Evolutionary conservation across 2,888 invertebrate species (phyloP).

Genomic region (Rhaphigaster nebulosa): DNA sequence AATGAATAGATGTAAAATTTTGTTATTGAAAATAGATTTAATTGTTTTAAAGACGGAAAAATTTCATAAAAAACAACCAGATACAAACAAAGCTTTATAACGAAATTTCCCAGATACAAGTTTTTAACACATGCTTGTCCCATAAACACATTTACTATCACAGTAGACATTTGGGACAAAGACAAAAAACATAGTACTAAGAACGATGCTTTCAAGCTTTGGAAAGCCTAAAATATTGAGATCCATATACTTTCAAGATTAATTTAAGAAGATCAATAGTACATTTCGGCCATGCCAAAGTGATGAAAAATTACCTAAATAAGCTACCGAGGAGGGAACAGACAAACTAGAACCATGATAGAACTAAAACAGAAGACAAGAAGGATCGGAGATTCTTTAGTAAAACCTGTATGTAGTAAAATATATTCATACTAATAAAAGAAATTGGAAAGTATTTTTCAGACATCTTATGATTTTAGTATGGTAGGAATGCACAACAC

Average conservation of each 20-base stretch:
- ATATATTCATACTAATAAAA: too few relatives aligned
- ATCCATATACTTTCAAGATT: neutral
- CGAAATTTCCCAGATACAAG: neutral
- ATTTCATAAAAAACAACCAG: neutral
- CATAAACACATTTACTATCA: neutral
- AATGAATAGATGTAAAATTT: neutral
- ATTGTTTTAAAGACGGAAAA: neutral
- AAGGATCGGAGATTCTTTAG: too few relatives aligned
- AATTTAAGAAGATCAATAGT: neutral
- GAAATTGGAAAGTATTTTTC: too few relatives aligned
- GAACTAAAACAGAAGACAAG: too few relatives aligned
- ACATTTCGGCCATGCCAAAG: neutral
- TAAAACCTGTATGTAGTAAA: too few relatives aligned
- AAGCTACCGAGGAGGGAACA: too few relatives aligned
- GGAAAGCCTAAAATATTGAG: neutral
- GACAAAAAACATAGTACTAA: too few relatives aligned
- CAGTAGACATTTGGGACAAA: neutral
- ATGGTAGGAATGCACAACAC: too few relatives aligned
- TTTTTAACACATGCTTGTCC: neutral
- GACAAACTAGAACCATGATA: too few relatives aligned
- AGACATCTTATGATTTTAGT: too few relatives aligned
- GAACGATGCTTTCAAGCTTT: neutral
- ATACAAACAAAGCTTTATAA: too few relatives aligned
- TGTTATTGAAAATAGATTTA: neutral
- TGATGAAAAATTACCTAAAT: neutral